Evolutionary conservation across 2,888 invertebrate species (phyloP).

Genomic region (Sesamia inferens): DNA sequence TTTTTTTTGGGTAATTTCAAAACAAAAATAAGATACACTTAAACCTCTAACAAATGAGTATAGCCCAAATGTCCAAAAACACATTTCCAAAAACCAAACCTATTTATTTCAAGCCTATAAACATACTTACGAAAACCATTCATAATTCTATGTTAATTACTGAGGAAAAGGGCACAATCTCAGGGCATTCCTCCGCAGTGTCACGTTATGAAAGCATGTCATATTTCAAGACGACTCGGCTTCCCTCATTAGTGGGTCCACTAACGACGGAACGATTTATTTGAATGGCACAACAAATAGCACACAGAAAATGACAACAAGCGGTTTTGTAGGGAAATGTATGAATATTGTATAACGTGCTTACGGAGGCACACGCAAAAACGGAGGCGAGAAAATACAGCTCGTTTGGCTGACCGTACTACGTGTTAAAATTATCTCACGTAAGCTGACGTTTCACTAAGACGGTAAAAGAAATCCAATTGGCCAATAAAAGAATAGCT

Average conservation of each 20-base stretch:
- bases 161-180: constrained; percentile 33
- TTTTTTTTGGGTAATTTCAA: too few relatives aligned
- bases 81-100: background rate
- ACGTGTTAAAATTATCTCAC: constrained; percentile 27
- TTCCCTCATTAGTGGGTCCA: constrained; percentile 52
- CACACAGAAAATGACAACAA: constrained; percentile 24
- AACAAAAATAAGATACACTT: background rate
- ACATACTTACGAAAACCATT: background rate
- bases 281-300: constrained; percentile 50
- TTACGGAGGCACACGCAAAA: background rate
- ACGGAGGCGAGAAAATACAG: constrained; percentile 16
- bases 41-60: background rate
- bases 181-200: constrained; percentile 25
- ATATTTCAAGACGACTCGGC: constrained; percentile 53
- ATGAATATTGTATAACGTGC: constrained; percentile 26
- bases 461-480: constrained; percentile 27
- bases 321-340: constrained; percentile 21
- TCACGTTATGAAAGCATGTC: constrained; percentile 53
- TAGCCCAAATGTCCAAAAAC: background rate
- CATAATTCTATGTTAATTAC: constrained; percentile 38
- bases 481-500: constrained; percentile 32
- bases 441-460: constrained; percentile 12
- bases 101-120: background rate
- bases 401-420: constrained; percentile 1
- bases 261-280: constrained; percentile 58